Conservation (phyloP, 1,140 invertebrate genomes). For the Aphidius ervi region DNA sequence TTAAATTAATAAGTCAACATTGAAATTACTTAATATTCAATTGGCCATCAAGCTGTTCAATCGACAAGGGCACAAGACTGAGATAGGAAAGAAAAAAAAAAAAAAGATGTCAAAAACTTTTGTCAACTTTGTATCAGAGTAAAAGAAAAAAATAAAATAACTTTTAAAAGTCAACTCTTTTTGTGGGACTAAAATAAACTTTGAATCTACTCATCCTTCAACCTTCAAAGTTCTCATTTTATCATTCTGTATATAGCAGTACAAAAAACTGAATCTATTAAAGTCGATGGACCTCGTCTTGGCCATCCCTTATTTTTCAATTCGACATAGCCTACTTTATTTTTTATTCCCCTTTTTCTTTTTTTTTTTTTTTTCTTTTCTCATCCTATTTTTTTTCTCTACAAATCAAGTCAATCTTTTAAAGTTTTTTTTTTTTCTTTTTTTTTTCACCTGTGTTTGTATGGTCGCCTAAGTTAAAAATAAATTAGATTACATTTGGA, state of each 20-base stretch:
- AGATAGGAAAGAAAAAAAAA: background rate
- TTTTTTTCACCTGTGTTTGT: slow-evolving; percentile 13
- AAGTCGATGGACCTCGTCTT: slow-evolving; percentile 26
- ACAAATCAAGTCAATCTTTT: slow-evolving; percentile 43
- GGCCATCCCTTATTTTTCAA: slow-evolving; percentile 33
- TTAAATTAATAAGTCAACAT: too few relatives aligned
- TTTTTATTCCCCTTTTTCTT: too few relatives aligned
- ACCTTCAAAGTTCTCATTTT: background rate
- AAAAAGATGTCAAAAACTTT: background rate
- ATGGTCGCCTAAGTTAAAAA: slow-evolving; percentile 36
- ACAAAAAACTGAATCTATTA: slow-evolving; percentile 36
- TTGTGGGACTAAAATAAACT: slow-evolving; percentile 14
- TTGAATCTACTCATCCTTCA: background rate
- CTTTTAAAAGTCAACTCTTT: background rate
- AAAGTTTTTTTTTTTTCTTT: slow-evolving; percentile 39
- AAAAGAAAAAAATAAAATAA: background rate
- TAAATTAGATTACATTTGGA: slow-evolving; percentile 44
- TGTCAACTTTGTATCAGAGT: background rate
- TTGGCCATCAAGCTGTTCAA: too few relatives aligned
- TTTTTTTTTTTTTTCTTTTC: too few relatives aligned
- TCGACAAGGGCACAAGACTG: too few relatives aligned
- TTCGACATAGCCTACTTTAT: slow-evolving; percentile 8
- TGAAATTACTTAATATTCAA: too few relatives aligned
- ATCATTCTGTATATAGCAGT: too few relatives aligned
- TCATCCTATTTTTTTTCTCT: background rate